phyloP scores from a whole-genome alignment of 1,140 invertebrate genomes.

The Bombus confusus region DNA sequence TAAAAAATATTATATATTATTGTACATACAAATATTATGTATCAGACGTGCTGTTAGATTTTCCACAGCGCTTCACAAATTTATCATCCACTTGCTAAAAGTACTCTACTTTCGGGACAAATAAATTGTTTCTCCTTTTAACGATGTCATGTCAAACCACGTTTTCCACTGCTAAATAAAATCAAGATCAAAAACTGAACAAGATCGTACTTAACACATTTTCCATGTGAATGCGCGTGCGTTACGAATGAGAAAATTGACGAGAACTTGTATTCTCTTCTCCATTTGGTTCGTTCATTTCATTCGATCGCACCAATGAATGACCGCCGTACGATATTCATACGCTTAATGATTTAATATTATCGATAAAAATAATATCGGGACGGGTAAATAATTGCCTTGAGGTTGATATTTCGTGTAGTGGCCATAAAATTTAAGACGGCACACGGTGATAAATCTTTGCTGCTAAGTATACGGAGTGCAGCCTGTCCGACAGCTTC shows the following conservation, averaged over 20 bases:
- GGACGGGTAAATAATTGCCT: conserved; percentile 41
- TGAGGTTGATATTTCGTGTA: conserved; percentile 43
- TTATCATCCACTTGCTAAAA: too few species aligned
- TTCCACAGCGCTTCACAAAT: too few species aligned
- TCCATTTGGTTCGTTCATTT: background rate
- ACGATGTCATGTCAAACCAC: too few species aligned
- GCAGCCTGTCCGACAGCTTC: conserved; percentile 39
- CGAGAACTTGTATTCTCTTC: background rate
- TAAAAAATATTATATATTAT: too few species aligned
- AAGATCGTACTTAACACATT: background rate
- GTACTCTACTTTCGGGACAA: too few species aligned
- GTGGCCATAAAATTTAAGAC: conserved; percentile 39
- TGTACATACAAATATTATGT: too few species aligned
- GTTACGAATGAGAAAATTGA: background rate
- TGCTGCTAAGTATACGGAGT: conserved; percentile 43
- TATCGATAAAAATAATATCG: conserved; percentile 39
- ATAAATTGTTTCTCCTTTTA: too few species aligned
- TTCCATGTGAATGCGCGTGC: background rate
- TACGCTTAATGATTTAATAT: conserved; percentile 44
- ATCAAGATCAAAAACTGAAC: background rate
- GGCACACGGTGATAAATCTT: conserved; percentile 44
- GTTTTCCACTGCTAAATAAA: too few species aligned
- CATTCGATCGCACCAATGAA: background rate
- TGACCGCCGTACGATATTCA: conserved; percentile 1
- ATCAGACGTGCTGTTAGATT: too few species aligned